Evolutionary conservation across 1,140 invertebrate species (phyloP), one percentile per base, ranked within the genome.

Genomic region (Anoplophora glabripennis): DNA sequence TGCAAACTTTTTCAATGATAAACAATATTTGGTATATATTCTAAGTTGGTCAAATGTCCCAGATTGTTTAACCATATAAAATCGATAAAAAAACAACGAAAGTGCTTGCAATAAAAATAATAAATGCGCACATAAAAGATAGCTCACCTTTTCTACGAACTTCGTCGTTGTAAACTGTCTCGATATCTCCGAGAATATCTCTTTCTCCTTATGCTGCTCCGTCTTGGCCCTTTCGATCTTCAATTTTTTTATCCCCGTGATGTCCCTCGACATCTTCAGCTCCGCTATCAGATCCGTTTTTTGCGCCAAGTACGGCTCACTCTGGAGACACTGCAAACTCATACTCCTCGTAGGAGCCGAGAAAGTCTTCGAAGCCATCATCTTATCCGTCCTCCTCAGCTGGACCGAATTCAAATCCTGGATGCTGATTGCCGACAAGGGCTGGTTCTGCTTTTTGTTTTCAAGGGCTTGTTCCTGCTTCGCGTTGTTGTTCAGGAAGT

Each of bases 201-300:
- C 87, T 72, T 90, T 88, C 61, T 91, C 89, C 63, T 87, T 82
- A 15, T 84, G 83, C 65, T 87, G 88, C 73, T 93, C 89, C 54
- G 87, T 84, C 70, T 91, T 88, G 1, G 88, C 88, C 64, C 88
- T 83, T 75, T 94, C 90, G 34, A 93, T 89, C 77, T 94, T 94
- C 77, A 94, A 77, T 73, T 94, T 94, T 74, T 89, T 92, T 36
- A 94, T 92, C 1, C 92, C 92, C 0, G 89, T 86, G 47, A 95
- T 92, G 68, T 94, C 90, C 75, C 90, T 93, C 0, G 91, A 92
- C 77, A 90, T 84, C 76, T 95, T 94, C 36, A 95, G 72, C 72
- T 94, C 93, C 14, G 91, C 92, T 46, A 94, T 95, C 15, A 95
- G 76, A 72, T 94, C 91, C 11, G 88, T 89, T 74, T 93, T 94